A percentile compares a stretch with the other conserved stretches of the same genome.
Conservation (phyloP, 2,797 vertebrate genomes). For the Coracias cyanogaster region DNA sequence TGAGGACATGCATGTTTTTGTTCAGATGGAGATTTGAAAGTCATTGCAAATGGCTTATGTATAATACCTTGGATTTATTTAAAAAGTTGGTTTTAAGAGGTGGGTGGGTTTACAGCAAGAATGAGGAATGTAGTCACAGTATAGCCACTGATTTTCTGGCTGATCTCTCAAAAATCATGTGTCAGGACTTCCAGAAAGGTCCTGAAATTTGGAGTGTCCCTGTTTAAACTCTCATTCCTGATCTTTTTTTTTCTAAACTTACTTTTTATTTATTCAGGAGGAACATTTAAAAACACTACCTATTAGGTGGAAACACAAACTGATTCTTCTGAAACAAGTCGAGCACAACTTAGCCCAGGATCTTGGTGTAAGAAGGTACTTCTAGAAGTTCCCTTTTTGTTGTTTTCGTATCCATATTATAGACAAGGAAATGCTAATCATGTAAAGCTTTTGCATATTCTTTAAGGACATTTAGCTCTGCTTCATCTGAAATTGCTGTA, state of each 20-base stretch:
- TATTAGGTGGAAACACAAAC: not conserved
- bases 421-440: not conserved
- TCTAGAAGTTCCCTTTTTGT: not conserved
- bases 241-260: not conserved
- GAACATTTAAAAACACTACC: not conserved
- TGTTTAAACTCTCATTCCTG: not conserved
- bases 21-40: not conserved
- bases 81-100: constrained; percentile 15
- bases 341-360: not conserved
- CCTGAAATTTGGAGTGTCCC: not conserved
- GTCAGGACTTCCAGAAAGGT: not conserved
- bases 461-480: not conserved
- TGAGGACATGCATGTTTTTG: constrained; percentile 17
- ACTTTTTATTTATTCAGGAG: not conserved
- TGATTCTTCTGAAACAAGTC: not conserved
- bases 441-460: not conserved
- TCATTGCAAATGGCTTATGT: not conserved
- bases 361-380: not conserved
- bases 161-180: not conserved
- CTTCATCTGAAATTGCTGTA: not conserved
- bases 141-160: not conserved
- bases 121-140: not conserved
- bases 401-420: not conserved
- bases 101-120: not conserved
- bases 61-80: constrained; percentile 48